A percentile compares a stretch with the other conserved stretches of the same genome.
Conservation (phyloP, 2,113 vertebrate species). For the Sapajus apella region DNA sequence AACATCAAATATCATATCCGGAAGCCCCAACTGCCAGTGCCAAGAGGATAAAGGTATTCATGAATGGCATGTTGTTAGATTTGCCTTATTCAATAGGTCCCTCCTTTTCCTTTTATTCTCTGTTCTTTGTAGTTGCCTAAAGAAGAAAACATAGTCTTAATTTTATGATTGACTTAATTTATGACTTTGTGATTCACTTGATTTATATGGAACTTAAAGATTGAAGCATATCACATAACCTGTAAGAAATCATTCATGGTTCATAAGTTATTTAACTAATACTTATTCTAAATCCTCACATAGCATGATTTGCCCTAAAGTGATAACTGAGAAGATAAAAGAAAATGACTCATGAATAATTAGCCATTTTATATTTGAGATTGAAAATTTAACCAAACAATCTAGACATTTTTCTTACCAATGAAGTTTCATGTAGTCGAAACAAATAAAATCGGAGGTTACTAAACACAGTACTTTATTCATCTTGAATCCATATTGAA, state of each 20-base stretch:
- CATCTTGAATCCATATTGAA: neutral
- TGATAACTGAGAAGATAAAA: constrained; percentile 59
- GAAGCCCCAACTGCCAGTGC: constrained; percentile 30
- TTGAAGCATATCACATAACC: neutral
- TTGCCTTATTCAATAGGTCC: neutral
- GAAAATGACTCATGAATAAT: constrained; percentile 40
- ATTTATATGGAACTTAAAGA: constrained; percentile 13
- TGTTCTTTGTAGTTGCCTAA: neutral
- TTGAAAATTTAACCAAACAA: neutral
- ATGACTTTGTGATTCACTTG: constrained; percentile 66
- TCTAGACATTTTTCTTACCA: neutral
- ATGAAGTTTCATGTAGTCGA: neutral
- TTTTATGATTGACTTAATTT: constrained; percentile 1
- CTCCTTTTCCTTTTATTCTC: neutral
- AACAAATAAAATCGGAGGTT: constrained; percentile 43
- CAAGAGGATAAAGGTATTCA: constrained; percentile 15
- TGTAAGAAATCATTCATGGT: constrained; percentile 23
- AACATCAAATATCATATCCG: constrained; percentile 41
- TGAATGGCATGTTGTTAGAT: neutral
- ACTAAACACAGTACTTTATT: neutral
- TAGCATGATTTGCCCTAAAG: constrained; percentile 37
- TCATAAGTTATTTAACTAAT: constrained; percentile 45
- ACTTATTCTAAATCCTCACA: constrained; percentile 26
- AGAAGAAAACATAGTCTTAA: constrained; percentile 2
- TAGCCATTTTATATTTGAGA: constrained; percentile 39